Evolutionary conservation across 2,797 vertebrate species (phyloP).

Genomic region (Pseudochirops cupreus): DNA sequence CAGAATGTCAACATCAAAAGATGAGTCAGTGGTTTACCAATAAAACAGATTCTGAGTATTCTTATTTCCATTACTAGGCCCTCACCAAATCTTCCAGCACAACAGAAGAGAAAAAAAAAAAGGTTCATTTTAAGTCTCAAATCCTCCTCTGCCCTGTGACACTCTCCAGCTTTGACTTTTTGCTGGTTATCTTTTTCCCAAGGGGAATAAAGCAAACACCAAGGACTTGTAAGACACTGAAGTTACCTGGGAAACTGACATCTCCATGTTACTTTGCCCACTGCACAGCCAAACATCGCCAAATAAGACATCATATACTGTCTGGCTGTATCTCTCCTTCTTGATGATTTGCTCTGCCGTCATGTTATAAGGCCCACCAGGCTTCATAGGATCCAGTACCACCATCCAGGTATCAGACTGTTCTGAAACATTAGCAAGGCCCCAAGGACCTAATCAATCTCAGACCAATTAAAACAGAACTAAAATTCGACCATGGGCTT

Average conservation of each 20-base stretch:
- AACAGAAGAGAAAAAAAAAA: neutral
- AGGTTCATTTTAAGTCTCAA: neutral
- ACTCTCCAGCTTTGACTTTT: neutral
- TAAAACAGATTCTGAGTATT: slow-evolving; percentile 53
- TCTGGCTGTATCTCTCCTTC: slow-evolving; percentile 44
- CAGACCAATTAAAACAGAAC: slow-evolving; percentile 26
- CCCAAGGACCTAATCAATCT: slow-evolving; percentile 37
- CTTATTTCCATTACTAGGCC: slow-evolving; percentile 1
- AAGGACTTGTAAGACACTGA: neutral
- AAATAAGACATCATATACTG: slow-evolving; percentile 90
- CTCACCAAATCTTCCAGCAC: slow-evolving; percentile 21
- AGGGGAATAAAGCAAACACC: neutral
- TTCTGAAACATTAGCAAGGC: slow-evolving; percentile 67
- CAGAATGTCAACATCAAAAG: slow-evolving; percentile 53
- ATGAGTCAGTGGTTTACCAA: slow-evolving; percentile 8
- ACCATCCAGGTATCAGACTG: slow-evolving; percentile 87
- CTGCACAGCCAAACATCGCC: slow-evolving; percentile 96
- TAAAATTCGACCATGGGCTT: neutral
- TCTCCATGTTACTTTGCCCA: slow-evolving; percentile 98
- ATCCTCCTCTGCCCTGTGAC: neutral
- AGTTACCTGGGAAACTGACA: slow-evolving; percentile 89
- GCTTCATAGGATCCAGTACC: slow-evolving; percentile 87
- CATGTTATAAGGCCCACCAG: slow-evolving; percentile 90
- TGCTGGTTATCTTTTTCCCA: neutral
- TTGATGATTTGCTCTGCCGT: slow-evolving; percentile 71